Conservation (phyloP, 2,797 vertebrate species). For the Labeo calbasu region DNA sequence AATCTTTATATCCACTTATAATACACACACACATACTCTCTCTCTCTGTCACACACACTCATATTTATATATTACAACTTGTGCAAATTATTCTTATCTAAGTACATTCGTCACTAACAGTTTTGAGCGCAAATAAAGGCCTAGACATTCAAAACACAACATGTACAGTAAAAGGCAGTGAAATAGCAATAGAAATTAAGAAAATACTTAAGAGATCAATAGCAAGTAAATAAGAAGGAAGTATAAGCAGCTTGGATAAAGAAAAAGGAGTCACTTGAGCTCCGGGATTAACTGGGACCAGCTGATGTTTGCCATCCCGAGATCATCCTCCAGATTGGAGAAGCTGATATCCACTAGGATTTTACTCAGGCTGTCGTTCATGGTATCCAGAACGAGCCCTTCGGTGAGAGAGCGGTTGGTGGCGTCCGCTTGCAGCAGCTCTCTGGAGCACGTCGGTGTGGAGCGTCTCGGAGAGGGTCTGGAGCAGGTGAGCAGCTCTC, state of each 20-base stretch:
- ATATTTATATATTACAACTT: slow-evolving; percentile 65
- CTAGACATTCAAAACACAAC: slow-evolving; percentile 36
- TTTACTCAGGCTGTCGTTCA: slow-evolving; percentile 94
- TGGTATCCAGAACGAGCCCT: slow-evolving; percentile 89
- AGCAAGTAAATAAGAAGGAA: slow-evolving; percentile 29
- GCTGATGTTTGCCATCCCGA: slow-evolving; percentile 80
- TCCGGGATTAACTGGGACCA: slow-evolving; percentile 90
- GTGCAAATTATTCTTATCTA: slow-evolving; percentile 77
- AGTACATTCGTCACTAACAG: slow-evolving; percentile 60
- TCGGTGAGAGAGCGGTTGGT: slow-evolving; percentile 87
- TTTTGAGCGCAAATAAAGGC: slow-evolving; percentile 49
- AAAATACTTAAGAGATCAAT: slow-evolving; percentile 8
- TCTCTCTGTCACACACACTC: neutral
- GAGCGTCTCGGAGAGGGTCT: slow-evolving; percentile 55
- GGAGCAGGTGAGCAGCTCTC: slow-evolving; percentile 77
- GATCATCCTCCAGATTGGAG: slow-evolving; percentile 86
- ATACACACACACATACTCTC: neutral
- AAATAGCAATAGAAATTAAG: slow-evolving; percentile 19
- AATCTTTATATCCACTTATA: slow-evolving; percentile 53
- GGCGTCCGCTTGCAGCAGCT: slow-evolving; percentile 73
- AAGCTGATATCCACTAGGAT: slow-evolving; percentile 93
- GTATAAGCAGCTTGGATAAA: slow-evolving; percentile 40
- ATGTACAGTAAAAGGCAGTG: slow-evolving; percentile 3
- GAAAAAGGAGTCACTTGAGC: slow-evolving; percentile 73
- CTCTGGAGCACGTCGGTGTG: slow-evolving; percentile 71